Evolutionary conservation across 2,797 vertebrate species (phyloP).

Genomic region (Triplophysa yarkandensis): DNA sequence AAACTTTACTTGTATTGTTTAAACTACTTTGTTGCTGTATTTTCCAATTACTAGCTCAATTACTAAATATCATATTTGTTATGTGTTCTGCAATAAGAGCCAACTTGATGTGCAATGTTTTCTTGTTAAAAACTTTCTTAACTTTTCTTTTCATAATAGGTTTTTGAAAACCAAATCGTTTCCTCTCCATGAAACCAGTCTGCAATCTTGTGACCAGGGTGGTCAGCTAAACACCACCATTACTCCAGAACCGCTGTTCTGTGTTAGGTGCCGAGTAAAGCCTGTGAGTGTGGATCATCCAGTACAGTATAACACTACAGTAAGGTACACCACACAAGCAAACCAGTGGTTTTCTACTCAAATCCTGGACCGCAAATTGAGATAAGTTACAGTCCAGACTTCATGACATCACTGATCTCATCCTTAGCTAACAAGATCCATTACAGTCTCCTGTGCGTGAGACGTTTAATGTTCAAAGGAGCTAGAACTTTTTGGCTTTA

Average conservation of each 20-base stretch:
- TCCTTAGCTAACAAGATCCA: slow-evolving; percentile 4
- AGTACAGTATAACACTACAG: slow-evolving; percentile 9
- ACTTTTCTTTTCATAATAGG: not conserved
- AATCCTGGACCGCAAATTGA: slow-evolving; percentile 50
- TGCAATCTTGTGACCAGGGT: slow-evolving; percentile 37
- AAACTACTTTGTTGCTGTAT: slow-evolving; percentile 10
- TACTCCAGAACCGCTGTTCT: slow-evolving; percentile 10
- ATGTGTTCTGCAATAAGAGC: not conserved
- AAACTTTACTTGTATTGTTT: too few species aligned
- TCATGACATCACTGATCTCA: slow-evolving; percentile 12
- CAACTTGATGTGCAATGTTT: not conserved
- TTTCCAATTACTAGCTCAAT: not conserved
- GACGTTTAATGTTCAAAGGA: not conserved
- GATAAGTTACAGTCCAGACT: slow-evolving; percentile 44
- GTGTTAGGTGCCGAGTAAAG: slow-evolving; percentile 6
- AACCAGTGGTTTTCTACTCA: slow-evolving; percentile 47
- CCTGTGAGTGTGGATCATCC: slow-evolving; percentile 34
- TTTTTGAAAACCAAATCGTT: slow-evolving; percentile 16
- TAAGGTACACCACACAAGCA: slow-evolving; percentile 18
- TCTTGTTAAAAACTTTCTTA: not conserved
- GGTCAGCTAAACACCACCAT: slow-evolving; percentile 25
- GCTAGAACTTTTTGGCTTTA: not conserved
- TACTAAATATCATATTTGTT: not conserved
- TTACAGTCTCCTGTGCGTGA: slow-evolving; percentile 9
- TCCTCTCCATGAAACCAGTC: slow-evolving; percentile 18